Base-by-base conservation (phyloP, 2,113 vertebrate species). In the Oreochromis niloticus region DNA sequence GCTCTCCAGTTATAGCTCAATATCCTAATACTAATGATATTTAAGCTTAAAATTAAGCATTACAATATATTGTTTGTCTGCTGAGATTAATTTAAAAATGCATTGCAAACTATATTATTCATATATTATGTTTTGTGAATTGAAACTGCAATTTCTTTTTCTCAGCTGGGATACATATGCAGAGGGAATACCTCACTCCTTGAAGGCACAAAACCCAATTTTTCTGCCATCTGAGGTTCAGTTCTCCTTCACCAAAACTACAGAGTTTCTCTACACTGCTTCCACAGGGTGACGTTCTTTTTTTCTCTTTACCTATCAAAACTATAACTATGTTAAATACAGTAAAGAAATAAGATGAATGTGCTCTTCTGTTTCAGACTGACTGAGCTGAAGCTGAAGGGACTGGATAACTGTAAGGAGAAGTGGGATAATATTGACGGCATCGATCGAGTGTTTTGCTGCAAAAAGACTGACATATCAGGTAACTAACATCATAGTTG, bases 161-260 rank as follows among this genome's bases (percentile, higher is more conserved):
- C 46, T 52, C 30, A 96, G 95, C 13, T 95, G 94, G 95, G 6
- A 80, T 59, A 39, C 52, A 9, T 93, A 80, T 82, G 8, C 1
- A 12, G 85, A 90, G 34, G 93, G 91, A 86, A 9, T 95, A 1
- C 93, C 95, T 2, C 82, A 94, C 48, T 24, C 3, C 17, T 10
- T 95, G 0, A 82, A 90, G 46, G 19, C 82, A 22, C 34, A 88
- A 0, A 7, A 4, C 10, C 52, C 75, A 13, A 4, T 71, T 3
- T 19, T 16, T 19, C 71, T 95, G 9, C 95, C 95, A 1, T 3
- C 11, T 84, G 94, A 95, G 50, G 79, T 93, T 56, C 86, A 39
- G 6, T 95, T 95, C 86, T 94, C 95, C 54, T 94, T 92, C 61
- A 94, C 90, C 83, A 95, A 94, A 84, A 6, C 7, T 0, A 30